These are phyloP conservation scores for Pantherophis vulpinus DNA, from an alignment of 2,797 vertebrate genomes.

Conservation along the genomic window DNA sequence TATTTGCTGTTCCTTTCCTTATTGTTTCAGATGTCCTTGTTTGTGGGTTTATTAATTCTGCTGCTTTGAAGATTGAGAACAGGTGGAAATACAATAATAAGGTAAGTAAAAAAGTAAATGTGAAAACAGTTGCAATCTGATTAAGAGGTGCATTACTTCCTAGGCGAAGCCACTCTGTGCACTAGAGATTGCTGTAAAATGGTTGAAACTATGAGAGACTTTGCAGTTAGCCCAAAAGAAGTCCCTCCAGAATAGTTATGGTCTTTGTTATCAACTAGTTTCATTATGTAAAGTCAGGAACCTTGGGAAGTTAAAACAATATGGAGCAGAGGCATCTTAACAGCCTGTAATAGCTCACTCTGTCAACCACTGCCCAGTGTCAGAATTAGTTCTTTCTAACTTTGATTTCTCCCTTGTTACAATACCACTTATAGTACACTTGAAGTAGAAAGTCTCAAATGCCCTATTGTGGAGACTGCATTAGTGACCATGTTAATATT, in stretches of 20 bases:
- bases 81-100: neutral
- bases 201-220: neutral
- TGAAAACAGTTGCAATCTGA: neutral
- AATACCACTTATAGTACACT: neutral
- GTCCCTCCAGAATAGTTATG: neutral
- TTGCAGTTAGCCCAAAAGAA: neutral
- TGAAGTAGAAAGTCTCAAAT: neutral
- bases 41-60: neutral
- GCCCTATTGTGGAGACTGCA: neutral
- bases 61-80: neutral
- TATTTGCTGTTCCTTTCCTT: neutral
- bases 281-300: neutral
- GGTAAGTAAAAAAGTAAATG: neutral
- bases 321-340: neutral
- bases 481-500: constrained; percentile 59
- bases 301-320: neutral
- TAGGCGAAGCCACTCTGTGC: neutral
- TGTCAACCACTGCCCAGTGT: neutral
- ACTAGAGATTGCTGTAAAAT: neutral
- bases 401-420: neutral
- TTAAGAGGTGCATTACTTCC: neutral
- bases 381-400: neutral
- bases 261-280: neutral
- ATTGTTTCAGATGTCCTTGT: neutral
- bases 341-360: neutral